Evolutionary conservation across 2,797 vertebrate genomes (phyloP), one percentile per base, ranked within the genome.

Genomic region (Toxotes lorentzi): DNA sequence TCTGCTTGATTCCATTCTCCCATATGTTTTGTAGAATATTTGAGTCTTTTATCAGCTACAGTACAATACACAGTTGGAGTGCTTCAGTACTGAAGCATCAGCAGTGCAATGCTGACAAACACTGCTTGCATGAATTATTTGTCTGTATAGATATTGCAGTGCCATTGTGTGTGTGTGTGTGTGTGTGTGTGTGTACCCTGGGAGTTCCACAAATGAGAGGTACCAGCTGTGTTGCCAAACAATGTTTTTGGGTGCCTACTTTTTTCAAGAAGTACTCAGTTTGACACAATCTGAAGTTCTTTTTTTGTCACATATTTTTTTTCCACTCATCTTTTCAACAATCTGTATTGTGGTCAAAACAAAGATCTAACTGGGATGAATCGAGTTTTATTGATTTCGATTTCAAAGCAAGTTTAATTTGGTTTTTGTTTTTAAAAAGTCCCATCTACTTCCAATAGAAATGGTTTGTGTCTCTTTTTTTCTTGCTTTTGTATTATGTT

Each of bases 21-120:
- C 74, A 73, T 86, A 78, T 85, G 85, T 76, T 84, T 60, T 71
- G 47, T 38, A 34, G 61, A 81, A 70, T 83, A 82, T 70, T 67
- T 7, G 24, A 66, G 53, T 45, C 54, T 80, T 86, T 83, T 74
- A 81, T 87, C 83, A 75, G 60, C 74, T 65, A 8, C 68, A 70
- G 58, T 68, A 58, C 77, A 86, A 76, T 79, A 47, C 78, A 73
- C 85, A 79, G 81, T 72, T 34, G 62, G 75, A 70, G 47, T 78
- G 38, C 57, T 74, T 79, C 27, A 59, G 66, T 56, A 19, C 70
- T 54, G 58, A 73, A 69, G 57, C 73, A 62, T 78, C 65, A 72
- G 63, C 59, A 73, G 56, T 43, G 56, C 67, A 43, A 16, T 64
- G 67, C 79, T 85, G 77, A 83, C 70, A 80, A 54, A 68, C 48